Base-by-base conservation (phyloP, 2,888 invertebrate species). In the Eretmocerus hayati region DNA sequence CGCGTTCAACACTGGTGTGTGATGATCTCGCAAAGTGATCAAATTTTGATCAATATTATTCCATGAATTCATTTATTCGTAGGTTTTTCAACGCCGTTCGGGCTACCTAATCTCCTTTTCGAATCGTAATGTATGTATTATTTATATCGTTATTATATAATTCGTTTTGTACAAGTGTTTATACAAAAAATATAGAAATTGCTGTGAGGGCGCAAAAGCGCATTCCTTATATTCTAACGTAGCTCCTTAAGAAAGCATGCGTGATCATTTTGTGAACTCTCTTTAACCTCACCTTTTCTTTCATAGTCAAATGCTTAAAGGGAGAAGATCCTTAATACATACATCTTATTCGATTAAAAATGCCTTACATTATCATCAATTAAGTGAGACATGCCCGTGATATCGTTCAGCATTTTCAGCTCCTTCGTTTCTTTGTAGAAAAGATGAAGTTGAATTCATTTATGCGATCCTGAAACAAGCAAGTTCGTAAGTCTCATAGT, bases 271-370 rank as follows among this genome's bases (percentile, higher is more conserved):
- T 31, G 36, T 53, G 41, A 51, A 43, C 16, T 46, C 37, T 19
- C 19, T 49, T 45, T 44, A 41, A 48, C 37, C 22, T 41, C 13
- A 33, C 42, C 42, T 48, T 38, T 39, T 48, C 44, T 50, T 45
- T 42, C 20, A 43, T 58, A 56, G 66, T 61, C 62, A 59, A 63
- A 68, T 69, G 66, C 66, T 66, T 65, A 66, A 67, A 69, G n/a
- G n/a, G n/a, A n/a, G n/a, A 62, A 67, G 64, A 65, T 66, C 68
- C 67, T 66, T 65, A 67, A 63, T 67, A 68, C 63, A 66, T 50
- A 30, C 19, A 54, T 65, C 67, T 66, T 66, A 67, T 67, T 59
- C 64, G 65, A 65, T 48, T 48, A 68, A 65, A 70, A 69, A 69
- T 66, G 64, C 64, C 67, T 68, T 67, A 67, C 55, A 58, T 62